Evolutionary conservation across 2,797 vertebrate genomes (phyloP).

Genomic region (Arrhamphus sclerolepis): DNA sequence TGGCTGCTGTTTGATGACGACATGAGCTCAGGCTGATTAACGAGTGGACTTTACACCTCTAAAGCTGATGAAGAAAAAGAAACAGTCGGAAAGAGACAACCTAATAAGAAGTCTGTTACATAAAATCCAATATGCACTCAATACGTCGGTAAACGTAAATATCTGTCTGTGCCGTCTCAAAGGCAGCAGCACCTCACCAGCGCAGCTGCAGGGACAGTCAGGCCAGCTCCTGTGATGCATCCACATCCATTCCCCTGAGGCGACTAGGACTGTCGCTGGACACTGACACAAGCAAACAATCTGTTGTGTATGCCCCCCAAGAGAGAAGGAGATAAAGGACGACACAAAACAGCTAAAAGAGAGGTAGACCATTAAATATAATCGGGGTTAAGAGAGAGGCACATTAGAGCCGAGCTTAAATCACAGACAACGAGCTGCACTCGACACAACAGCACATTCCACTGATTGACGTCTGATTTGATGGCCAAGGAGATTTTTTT

Average conservation of each 20-base stretch:
- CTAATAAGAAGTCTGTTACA: no score
- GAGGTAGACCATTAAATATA: slow-evolving; percentile 70
- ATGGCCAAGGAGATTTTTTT: slow-evolving; percentile 27
- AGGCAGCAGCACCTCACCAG: no score
- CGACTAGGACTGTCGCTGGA: slow-evolving; percentile 12
- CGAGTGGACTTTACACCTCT: not conserved
- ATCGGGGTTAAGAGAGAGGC: slow-evolving; percentile 76
- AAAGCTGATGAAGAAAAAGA: slow-evolving; percentile 1
- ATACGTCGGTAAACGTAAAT: no score
- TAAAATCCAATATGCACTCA: no score
- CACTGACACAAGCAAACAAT: slow-evolving; percentile 50
- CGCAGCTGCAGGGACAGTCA: no score
- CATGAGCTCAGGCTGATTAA: not conserved
- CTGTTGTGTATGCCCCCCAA: slow-evolving; percentile 31
- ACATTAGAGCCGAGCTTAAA: slow-evolving; percentile 68
- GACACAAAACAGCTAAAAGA: slow-evolving; percentile 21
- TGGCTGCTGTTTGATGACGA: no score
- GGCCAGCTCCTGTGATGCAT: no score
- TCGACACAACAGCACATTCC: slow-evolving; percentile 58
- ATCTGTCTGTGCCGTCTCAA: no score
- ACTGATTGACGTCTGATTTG: slow-evolving; percentile 59
- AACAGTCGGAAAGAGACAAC: not conserved
- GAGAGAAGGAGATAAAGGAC: slow-evolving; percentile 13
- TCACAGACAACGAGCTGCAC: slow-evolving; percentile 68
- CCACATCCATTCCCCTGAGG: no score